Percentiles rank a stretch among this genome's conserved stretches.
Evolutionary conservation across 1,140 invertebrate genomes (phyloP).

Genomic region (Nixonia krombeini): DNA sequence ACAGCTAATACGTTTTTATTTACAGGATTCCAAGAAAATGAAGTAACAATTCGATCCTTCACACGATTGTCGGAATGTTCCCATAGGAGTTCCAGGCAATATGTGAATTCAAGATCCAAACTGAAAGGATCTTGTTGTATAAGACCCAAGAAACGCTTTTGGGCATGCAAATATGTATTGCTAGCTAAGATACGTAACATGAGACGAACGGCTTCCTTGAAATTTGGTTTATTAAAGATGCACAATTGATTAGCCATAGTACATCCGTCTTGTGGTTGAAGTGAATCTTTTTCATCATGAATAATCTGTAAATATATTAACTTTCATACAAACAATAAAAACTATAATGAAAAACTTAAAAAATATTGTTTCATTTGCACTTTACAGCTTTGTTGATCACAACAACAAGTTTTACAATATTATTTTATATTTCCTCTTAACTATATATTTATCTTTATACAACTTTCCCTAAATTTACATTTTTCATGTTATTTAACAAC

Average conservation of each 20-base stretch:
- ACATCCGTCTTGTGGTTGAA: neutral
- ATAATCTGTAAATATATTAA: neutral
- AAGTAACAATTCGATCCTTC: conserved; percentile 70
- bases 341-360: neutral
- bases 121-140: conserved; percentile 74
- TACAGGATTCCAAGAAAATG: conserved; percentile 76
- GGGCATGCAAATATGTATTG: conserved; percentile 75
- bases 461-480: neutral
- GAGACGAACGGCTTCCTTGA: conserved; percentile 75
- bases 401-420: too few species aligned
- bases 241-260: conserved; percentile 57
- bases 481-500: neutral
- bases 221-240: conserved; percentile 68
- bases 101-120: conserved; percentile 76
- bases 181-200: conserved; percentile 80
- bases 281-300: too few species aligned
- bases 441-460: too few species aligned
- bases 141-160: conserved; percentile 79
- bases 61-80: conserved; percentile 71
- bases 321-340: neutral
- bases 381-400: too few species aligned
- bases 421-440: neutral
- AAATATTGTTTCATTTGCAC: conserved; percentile 11
- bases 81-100: conserved; percentile 78
- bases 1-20: conserved; percentile 79